Evolutionary conservation across 1,140 invertebrate genomes (phyloP).

Genomic region (Bombus consobrinus): DNA sequence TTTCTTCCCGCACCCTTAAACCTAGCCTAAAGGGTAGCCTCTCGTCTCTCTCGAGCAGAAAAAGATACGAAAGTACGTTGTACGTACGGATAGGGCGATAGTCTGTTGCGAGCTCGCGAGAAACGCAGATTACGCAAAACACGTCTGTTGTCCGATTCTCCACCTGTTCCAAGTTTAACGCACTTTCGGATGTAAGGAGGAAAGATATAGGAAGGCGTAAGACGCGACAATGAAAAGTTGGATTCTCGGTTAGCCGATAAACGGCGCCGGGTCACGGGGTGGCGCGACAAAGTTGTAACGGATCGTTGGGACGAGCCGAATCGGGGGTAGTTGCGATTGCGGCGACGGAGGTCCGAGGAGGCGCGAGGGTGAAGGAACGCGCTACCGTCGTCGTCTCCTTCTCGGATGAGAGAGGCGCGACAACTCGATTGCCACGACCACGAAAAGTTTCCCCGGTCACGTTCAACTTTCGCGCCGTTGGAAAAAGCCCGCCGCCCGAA

Average conservation of each 20-base stretch:
- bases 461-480: slow-evolving; percentile 77
- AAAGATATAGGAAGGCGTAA: background rate
- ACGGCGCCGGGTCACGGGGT: background rate
- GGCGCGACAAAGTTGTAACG: slow-evolving; percentile 36
- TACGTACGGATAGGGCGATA: too few species aligned
- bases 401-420: background rate
- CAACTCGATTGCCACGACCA: slow-evolving; percentile 62
- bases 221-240: background rate
- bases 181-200: background rate
- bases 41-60: too few species aligned
- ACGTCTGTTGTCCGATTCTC: background rate
- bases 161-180: background rate
- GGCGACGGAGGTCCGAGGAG: background rate
- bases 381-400: slow-evolving; percentile 31
- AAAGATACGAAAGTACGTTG: too few species aligned
- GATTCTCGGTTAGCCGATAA: background rate
- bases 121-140: fast-evolving
- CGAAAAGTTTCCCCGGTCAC: slow-evolving; percentile 78
- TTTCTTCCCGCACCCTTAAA: background rate
- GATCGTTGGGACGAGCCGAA: slow-evolving; percentile 36
- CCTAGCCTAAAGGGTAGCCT: background rate
- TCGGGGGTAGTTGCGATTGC: background rate
- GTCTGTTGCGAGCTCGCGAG: too few species aligned
- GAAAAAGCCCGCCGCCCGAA: slow-evolving; percentile 71
- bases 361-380: slow-evolving; percentile 31